phyloP scores from a whole-genome alignment of 2,113 vertebrate genomes.

The Xenotilapia flavipinnis region DNA sequence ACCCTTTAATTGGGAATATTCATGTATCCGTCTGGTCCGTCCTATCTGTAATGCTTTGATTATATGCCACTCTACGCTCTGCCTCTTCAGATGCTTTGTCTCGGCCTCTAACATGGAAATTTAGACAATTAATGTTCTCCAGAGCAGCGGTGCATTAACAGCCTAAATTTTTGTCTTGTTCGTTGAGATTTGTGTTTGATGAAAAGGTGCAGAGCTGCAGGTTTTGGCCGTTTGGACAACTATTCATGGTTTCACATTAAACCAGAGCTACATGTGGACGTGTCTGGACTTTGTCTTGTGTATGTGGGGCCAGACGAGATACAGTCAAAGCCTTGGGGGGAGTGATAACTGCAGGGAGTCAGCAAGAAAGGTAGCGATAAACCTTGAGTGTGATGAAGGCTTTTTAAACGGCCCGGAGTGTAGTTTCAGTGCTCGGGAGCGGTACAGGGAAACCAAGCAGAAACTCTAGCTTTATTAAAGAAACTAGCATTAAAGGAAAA shows the following conservation, averaged over 20 bases:
- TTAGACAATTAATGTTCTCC: not conserved
- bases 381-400: not conserved
- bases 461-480: not conserved
- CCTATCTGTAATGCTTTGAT: slow-evolving; percentile 1
- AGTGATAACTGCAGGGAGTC: not conserved
- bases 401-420: not conserved
- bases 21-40: not conserved
- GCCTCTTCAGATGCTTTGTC: not conserved
- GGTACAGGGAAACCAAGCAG: not conserved
- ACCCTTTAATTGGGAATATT: not conserved
- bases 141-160: not conserved
- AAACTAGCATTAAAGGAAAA: not conserved
- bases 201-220: not conserved
- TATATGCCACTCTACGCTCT: not conserved
- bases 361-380: not conserved
- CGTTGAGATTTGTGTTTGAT: not conserved
- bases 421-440: not conserved
- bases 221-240: not conserved
- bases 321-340: not conserved
- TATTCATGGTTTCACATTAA: not conserved
- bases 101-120: not conserved
- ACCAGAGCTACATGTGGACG: not conserved
- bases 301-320: not conserved
- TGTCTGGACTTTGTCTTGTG: not conserved
- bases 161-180: not conserved